Evolutionary conservation across 2,888 invertebrate genomes (phyloP), one percentile per base, ranked within the genome.

Genomic region (Drosophila melanosoma): DNA sequence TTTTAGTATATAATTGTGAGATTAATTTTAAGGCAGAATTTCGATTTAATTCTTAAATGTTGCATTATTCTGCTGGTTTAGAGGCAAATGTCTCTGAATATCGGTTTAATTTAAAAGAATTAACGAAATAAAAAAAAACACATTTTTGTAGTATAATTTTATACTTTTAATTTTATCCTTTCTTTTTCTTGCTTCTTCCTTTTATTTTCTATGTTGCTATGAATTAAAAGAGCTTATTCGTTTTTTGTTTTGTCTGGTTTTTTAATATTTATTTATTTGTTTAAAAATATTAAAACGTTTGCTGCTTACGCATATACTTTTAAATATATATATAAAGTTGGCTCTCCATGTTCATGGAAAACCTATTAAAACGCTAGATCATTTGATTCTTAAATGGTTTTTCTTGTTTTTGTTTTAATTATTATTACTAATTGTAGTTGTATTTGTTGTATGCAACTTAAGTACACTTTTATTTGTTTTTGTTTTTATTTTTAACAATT

Each of bases 391-490:
- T 64, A 61, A 71, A 49, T 49, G 52, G 48, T 58, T 54, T 62
- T 62, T 52, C 52, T 33, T 59, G 56, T 63, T 26, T 51, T 45
- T 45, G 4, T 45, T 45, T 49, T 60, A 45, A 48, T 33, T 52
- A 20, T 52, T 53, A 53, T 32, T 42, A 32, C 56, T 56, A 58
- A 17, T 60, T 45, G 52, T 45, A 38, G 52, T 38, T 45, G 45
- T 67, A 53, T 52, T 51, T 62, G 63, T 68, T 49, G 32, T 54
- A 42, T 79, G 70, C 71, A 71, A 35, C 61, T 87, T 87, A 87
- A 87, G 87, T 87, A 87, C 87, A 83, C 80, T 83, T 82, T 62
- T 56, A n/a, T 45, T 45, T 45, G 8, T 15, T 23, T 15, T 12
- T 20, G 52, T 59, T 61, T 62, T 63, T 60, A 59, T 57, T 61